Evolutionary conservation across 2,888 invertebrate genomes (phyloP).

Genomic region (Caenorhabditis plicata): DNA sequence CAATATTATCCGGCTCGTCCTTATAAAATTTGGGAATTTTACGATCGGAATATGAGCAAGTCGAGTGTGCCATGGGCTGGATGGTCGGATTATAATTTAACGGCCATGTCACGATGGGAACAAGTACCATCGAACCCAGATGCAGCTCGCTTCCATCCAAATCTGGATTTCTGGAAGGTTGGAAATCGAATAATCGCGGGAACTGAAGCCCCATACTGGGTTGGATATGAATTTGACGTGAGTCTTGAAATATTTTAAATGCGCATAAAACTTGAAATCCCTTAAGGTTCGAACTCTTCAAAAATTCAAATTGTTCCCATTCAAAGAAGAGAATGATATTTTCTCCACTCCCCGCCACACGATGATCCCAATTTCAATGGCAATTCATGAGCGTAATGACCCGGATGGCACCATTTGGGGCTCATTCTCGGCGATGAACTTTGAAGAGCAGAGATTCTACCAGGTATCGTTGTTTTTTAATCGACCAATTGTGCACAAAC

Average conservation of each 20-base stretch:
- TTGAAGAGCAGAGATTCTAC: constrained; percentile 62
- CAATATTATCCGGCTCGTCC: constrained; percentile 64
- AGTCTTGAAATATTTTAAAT: constrained; percentile 4
- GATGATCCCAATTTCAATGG: constrained; percentile 65
- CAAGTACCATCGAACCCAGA: constrained; percentile 52
- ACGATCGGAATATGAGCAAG: constrained; percentile 63
- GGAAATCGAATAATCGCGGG: constrained; percentile 57
- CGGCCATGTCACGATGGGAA: constrained; percentile 63
- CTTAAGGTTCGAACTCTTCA: constrained; percentile 53
- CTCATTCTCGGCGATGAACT: constrained; percentile 64
- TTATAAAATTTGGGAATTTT: constrained; percentile 66
- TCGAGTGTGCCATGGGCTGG: constrained; percentile 61
- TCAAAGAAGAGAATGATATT: constrained; percentile 63
- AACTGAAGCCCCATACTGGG: constrained; percentile 65
- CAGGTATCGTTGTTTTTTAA: constrained; percentile 52
- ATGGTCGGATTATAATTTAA: constrained; percentile 64
- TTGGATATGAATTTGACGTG: constrained; percentile 64
- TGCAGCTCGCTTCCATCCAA: constrained; percentile 63
- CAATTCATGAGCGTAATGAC: constrained; percentile 62
- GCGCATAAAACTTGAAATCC: background rate
- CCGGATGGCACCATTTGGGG: constrained; percentile 64
- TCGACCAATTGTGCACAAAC: background rate
- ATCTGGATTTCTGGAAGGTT: constrained; percentile 65
- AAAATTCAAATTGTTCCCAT: constrained; percentile 63
- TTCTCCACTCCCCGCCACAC: constrained; percentile 58